Conservation (phyloP, 1,140 invertebrate species). For the Heliothis subflexa region DNA sequence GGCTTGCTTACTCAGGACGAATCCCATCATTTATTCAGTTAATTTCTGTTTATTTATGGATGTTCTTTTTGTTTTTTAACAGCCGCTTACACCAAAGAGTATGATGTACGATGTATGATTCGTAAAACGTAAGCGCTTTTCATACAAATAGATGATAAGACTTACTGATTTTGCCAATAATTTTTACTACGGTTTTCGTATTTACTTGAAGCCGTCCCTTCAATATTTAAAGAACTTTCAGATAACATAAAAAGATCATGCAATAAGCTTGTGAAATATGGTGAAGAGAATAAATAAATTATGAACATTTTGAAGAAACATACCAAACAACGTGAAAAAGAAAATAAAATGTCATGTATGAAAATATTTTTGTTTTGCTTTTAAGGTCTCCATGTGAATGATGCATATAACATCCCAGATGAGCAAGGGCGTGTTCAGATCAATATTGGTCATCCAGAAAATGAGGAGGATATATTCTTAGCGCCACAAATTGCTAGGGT, state of each 20-base stretch:
- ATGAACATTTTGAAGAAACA: not conserved
- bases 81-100: not conserved
- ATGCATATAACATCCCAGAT: conserved; percentile 96
- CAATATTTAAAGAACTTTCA: too few species aligned
- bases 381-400: conserved; percentile 93
- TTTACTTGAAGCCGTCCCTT: too few species aligned
- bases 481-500: conserved; percentile 96
- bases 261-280: too few species aligned
- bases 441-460: conserved; percentile 97
- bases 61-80: not conserved
- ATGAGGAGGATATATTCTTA: conserved; percentile 97
- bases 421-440: conserved; percentile 96
- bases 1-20: too few species aligned
- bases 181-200: too few species aligned
- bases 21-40: too few species aligned
- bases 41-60: not conserved
- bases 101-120: too few species aligned
- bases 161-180: too few species aligned
- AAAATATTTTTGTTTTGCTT: conserved; percentile 47
- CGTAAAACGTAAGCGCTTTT: too few species aligned
- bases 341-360: not conserved
- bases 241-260: too few species aligned
- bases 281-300: too few species aligned
- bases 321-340: not conserved
- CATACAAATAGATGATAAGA: too few species aligned